Base-by-base conservation (phyloP, 2,113 vertebrate species). In the Platanista minor region DNA sequence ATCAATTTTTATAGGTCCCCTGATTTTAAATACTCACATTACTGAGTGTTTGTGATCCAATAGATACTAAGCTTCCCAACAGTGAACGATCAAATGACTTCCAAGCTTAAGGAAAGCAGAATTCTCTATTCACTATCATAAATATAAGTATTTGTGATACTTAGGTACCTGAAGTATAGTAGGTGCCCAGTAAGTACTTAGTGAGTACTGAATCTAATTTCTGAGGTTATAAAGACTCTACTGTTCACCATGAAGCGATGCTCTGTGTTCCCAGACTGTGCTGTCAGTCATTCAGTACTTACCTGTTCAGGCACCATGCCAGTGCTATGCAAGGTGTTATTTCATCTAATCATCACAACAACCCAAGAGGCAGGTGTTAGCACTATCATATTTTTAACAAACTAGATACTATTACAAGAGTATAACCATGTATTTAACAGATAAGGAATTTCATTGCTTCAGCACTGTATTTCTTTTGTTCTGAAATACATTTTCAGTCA, bases 281-380 rank as follows among this genome's bases (percentile, higher is more conserved):
- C 18, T 54, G 71, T 18, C n/a, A 6, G 6, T 62, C 41, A 13
- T 4, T 54, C 61, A 52, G 27, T 4, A 8, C 1, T 39, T 8
- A 41, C 75, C 4, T 20, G 36, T 8, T 9, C 21, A 13, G 20
- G 20, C 12, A 8, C 27, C 18, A 0, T 1, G 14, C 14, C 25
- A 43, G 71, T 64, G 12, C 57, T 27, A 0, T 31, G 21, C 9
- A 71, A 33, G 31, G 11, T 11, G 17, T 17, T 12, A 12, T 2
- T 29, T 83, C 90, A 89, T 17, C n/a, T 41, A 20, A 46, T 43
- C 14, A 0, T 39, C 27, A 15, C 54, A 62, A 17, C 15, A 67
- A n/a, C 46, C 31, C 39, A 64, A 71, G n/a, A 41, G 21, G 59
- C 9, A 43, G 20, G 27, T 14, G 14, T 64, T 43, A 33, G 18